phyloP scores from a whole-genome alignment of 2,888 invertebrate species.

The Zygaena filipendulae region DNA sequence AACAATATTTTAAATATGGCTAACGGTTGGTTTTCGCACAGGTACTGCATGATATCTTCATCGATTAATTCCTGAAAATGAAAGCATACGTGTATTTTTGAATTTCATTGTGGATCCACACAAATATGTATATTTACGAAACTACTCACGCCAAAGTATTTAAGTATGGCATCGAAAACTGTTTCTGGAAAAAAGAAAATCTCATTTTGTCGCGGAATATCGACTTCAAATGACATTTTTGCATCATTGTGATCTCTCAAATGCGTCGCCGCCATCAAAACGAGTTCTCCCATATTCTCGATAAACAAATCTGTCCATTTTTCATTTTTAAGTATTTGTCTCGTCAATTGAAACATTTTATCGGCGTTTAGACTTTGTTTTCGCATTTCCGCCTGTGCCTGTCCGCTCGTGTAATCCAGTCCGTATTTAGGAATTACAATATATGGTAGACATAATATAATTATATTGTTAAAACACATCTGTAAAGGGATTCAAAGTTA shows the following conservation, averaged over 20 bases:
- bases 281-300: slow-evolving; percentile 43
- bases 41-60: slow-evolving; percentile 37
- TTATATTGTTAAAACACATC: slow-evolving; percentile 43
- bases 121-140: background rate
- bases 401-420: slow-evolving; percentile 22
- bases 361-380: slow-evolving; percentile 25
- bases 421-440: slow-evolving; percentile 41
- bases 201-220: slow-evolving; percentile 23
- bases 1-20: slow-evolving; percentile 65
- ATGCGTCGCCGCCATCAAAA: slow-evolving; percentile 33
- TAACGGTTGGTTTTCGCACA: slow-evolving; percentile 51
- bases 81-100: no score
- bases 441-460: slow-evolving; percentile 45
- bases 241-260: slow-evolving; percentile 43
- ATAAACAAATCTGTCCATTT: slow-evolving; percentile 45
- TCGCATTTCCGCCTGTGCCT: slow-evolving; percentile 20
- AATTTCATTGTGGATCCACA: no score
- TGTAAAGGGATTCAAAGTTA: no score
- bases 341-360: slow-evolving; percentile 35
- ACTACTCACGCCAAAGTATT: slow-evolving; percentile 49
- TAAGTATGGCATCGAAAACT: slow-evolving; percentile 43
- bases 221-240: slow-evolving; percentile 28
- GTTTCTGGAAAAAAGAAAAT: slow-evolving; percentile 22
- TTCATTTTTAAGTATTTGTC: slow-evolving; percentile 36
- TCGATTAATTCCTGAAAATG: slow-evolving; percentile 42